Evolutionary conservation across 1,140 invertebrate genomes (phyloP), one percentile per base, ranked within the genome.

Genomic region (Oscheius sp.): DNA sequence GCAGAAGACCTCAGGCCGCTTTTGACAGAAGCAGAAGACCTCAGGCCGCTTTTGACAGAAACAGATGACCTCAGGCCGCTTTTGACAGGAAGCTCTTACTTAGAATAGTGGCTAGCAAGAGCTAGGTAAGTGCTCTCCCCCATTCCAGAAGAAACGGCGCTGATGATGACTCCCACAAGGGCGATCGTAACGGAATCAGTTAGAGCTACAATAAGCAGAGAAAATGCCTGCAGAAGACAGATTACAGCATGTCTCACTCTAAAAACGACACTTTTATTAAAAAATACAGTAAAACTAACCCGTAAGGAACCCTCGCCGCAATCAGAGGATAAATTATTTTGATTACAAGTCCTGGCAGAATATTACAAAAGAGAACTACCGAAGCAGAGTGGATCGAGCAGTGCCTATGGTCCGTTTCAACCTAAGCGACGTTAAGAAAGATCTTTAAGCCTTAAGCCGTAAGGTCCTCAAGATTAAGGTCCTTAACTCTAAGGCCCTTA

Each of bases 341-440:
- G 15, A 92, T 89, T 23, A 89, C 69, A 1, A 93, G 84, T 3
- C 89, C 88, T 2, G 92, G 92, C 35, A 93, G 78, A 61, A 93
- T 91, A 84, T 93, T 91, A 26, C 91, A 91, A 72, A 93, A 81
- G 63, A 93, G 85, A 80, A 93, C 91, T 1, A 90, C 81, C 1
- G 91, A 91, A 3, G 91, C 92, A 3, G 91, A 91, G n/a, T 91
- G 84, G 46, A 88, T 84, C 82, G 91, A 92, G 79, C 91, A 93
- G 58, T 73, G 67, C 15, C 68, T 3, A 71, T 29, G 32, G 62
- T 3, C 69, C 3, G 69, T 10, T 23, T 72, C 42, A 10, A 3
- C 20, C 64, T 69, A 15, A 20, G n/a, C n/a, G n/a, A n/a, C n/a
- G n/a, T n/a, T n/a, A n/a, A n/a, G n/a, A n/a, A n/a, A n/a, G n/a